A percentile compares a stretch with the other conserved stretches of the same genome.
Evolutionary conservation across 2,113 vertebrate genomes (phyloP).

Genomic region (Spea multiplicata): DNA sequence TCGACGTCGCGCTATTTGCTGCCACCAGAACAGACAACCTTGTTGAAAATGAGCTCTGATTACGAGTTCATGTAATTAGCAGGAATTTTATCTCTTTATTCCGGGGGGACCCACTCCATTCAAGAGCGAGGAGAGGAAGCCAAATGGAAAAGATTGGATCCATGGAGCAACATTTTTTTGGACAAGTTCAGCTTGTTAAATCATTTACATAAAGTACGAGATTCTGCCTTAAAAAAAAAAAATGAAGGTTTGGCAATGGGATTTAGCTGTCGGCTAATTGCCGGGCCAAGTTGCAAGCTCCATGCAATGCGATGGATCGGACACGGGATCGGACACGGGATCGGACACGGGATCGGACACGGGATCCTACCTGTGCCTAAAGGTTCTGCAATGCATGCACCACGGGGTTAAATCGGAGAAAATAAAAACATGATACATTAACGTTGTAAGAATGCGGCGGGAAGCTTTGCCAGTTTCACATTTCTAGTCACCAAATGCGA

Average conservation of each 20-base stretch:
- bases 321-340: background rate
- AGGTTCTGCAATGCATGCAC: background rate
- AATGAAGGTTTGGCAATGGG: slow-evolving; percentile 10
- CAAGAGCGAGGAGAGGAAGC: background rate
- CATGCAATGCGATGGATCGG: background rate
- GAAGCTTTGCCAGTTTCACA: background rate
- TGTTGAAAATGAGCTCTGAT: slow-evolving; percentile 54
- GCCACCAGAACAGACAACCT: slow-evolving; percentile 44
- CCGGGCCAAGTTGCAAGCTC: background rate
- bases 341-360: background rate
- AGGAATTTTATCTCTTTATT: slow-evolving; percentile 57
- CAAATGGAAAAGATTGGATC: slow-evolving; percentile 27
- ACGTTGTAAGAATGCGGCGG: background rate
- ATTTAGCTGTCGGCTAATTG: background rate
- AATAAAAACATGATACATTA: slow-evolving; percentile 1
- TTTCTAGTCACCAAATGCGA: background rate
- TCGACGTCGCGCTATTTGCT: slow-evolving; percentile 17
- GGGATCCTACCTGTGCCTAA: background rate
- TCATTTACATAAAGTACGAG: slow-evolving; percentile 30
- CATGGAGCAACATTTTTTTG: background rate
- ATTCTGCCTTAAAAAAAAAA: slow-evolving; percentile 5
- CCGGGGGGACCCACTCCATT: slow-evolving; percentile 13
- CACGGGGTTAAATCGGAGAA: background rate
- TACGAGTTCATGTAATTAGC: slow-evolving; percentile 59
- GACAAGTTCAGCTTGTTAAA: slow-evolving; percentile 2